Conservation (phyloP, 2,888 invertebrate genomes). For the Apodemia mormo region DNA sequence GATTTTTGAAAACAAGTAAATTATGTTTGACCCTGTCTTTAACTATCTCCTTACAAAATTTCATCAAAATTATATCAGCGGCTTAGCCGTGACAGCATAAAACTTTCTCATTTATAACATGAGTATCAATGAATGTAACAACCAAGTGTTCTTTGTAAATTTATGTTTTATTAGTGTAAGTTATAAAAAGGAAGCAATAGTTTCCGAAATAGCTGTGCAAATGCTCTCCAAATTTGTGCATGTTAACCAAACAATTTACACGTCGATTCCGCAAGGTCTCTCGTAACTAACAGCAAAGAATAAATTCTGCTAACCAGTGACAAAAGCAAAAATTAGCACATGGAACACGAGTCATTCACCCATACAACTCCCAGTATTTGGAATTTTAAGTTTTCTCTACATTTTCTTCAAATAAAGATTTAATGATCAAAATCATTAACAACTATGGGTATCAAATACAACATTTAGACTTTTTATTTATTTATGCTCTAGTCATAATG, state of each 20-base stretch:
- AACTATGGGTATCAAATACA: too few species aligned
- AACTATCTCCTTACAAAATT: too few species aligned
- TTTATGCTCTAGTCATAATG: too few species aligned
- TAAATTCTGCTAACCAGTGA: slow-evolving; percentile 59
- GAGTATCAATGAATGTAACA: too few species aligned
- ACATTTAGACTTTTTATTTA: too few species aligned
- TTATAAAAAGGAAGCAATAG: neutral
- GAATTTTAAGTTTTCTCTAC: neutral
- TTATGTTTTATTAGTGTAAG: neutral
- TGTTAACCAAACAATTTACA: slow-evolving; percentile 43
- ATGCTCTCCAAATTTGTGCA: slow-evolving; percentile 29
- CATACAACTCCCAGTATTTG: slow-evolving; percentile 28
- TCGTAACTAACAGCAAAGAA: slow-evolving; percentile 52
- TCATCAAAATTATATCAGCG: too few species aligned
- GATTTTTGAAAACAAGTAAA: neutral
- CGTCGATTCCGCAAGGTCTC: slow-evolving; percentile 46
- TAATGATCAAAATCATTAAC: too few species aligned
- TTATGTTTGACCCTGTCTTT: neutral
- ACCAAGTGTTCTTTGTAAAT: too few species aligned
- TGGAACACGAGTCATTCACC: slow-evolving; percentile 68
- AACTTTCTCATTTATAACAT: too few species aligned
- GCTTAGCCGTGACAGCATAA: too few species aligned
- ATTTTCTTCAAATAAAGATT: neutral
- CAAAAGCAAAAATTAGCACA: slow-evolving; percentile 68
- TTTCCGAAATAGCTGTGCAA: slow-evolving; percentile 6